Evolutionary conservation across 2,113 vertebrate genomes (phyloP), one percentile per base, ranked within the genome.

Genomic region (Pterocles burchelli): DNA sequence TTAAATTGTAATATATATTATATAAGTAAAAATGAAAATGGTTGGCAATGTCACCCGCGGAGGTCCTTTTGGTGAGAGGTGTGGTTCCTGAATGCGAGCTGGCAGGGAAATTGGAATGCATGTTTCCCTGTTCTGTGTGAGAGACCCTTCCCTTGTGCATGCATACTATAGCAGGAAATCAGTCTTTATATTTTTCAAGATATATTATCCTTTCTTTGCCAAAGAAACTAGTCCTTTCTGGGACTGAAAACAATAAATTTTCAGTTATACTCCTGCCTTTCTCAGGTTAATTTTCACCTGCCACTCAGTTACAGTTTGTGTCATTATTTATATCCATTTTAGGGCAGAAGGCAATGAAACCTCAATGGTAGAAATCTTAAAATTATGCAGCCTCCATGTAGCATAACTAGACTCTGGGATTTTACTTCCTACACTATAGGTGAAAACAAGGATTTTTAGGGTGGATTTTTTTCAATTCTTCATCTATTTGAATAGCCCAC

Each of bases 11-110:
- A 41, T 41, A 41, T 41, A 12, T 41, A 41, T 41, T 41, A 41
- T 41, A 41, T 12, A 41, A 41, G 14, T 41, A 49, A 24, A 49
- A 49, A 49, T 49, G 12, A 49, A 49, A 24, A 49, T 25, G 22
- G 25, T 10, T 45, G 90, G 29, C 95, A 67, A 91, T 88, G 93
- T 91, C 95, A 46, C 33, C 90, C 92, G 49, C 92, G 49, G 93
- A 90, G 65, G 2, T 48, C 36, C 20, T 8, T 14, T 19, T 0
- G 0, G 7, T 25, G 31, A 20, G 21, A 41, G 15, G 13, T 48
- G 26, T 1, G 3, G 12, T 11, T n/a, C 22, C 11, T 21, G 1
- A n/a, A 21, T 31, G 31, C 2, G 3, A 29, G 33, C 59, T 12
- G 46, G 38, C 12, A 7, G 38, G 25, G 49, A 49, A 25, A 19